Percentiles rank a stretch among this genome's conserved stretches.
These are phyloP conservation scores for Seriola aureovittata DNA, from an alignment of 2,113 vertebrate genomes.

Conservation along the genomic window DNA sequence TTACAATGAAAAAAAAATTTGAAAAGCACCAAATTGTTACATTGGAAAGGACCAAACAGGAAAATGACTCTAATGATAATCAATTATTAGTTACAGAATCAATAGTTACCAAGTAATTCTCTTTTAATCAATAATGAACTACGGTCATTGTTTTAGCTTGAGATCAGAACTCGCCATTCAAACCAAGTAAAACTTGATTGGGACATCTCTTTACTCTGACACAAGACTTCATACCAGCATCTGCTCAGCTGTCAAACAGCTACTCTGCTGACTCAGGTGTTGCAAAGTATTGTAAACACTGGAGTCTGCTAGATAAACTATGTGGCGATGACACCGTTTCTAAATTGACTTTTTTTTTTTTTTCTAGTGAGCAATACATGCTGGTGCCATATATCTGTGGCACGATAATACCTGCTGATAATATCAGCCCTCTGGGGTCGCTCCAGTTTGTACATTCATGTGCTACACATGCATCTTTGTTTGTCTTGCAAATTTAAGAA, in stretches of 20 bases:
- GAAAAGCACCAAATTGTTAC: not conserved
- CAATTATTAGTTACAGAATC: too few relatives aligned
- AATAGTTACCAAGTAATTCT: too few relatives aligned
- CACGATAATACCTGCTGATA: slow-evolving; percentile 7
- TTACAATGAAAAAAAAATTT: not conserved
- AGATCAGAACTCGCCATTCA: not conserved
- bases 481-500: slow-evolving; percentile 1
- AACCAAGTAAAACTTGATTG: not conserved
- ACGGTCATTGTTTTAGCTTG: not conserved
- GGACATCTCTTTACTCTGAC: not conserved
- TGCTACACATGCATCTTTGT: slow-evolving; percentile 22
- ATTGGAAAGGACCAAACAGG: too few relatives aligned
- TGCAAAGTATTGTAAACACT: slow-evolving; percentile 2
- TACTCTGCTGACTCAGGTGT: not conserved
- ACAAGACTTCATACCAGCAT: not conserved
- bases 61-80: not conserved
- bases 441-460: not conserved
- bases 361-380: not conserved
- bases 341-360: not conserved
- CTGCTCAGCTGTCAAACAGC: not conserved
- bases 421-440: not conserved
- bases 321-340: not conserved
- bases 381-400: slow-evolving; percentile 11
- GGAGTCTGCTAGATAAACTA: not conserved
- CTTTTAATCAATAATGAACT: not conserved